Conservation (phyloP, 2,888 invertebrate genomes). For the Perdita meconis region DNA sequence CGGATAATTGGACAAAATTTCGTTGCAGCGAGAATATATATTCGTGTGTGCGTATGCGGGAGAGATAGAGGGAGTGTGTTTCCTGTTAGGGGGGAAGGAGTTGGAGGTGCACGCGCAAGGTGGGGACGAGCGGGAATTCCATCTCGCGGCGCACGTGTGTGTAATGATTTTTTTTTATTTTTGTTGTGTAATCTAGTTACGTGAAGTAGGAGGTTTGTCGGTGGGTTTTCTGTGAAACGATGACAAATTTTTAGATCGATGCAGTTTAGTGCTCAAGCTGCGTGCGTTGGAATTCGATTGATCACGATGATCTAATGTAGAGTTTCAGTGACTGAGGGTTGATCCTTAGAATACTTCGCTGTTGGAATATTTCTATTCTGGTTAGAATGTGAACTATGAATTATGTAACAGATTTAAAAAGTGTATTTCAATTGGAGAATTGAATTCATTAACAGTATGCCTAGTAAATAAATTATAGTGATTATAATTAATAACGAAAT, state of each 20-base stretch:
- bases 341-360: too few species aligned
- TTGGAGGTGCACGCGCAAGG: conserved; percentile 24
- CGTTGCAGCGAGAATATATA: conserved; percentile 39
- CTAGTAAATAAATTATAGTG: too few species aligned
- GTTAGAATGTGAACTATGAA: too few species aligned
- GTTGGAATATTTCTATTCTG: too few species aligned
- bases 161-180: conserved; percentile 38
- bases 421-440: too few species aligned
- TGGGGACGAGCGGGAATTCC: conserved; percentile 39
- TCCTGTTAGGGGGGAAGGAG: conserved; percentile 16
- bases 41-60: conserved; percentile 13
- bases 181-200: conserved; percentile 56
- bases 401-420: too few species aligned
- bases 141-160: conserved; percentile 47
- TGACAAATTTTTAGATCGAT: background rate
- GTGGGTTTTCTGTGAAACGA: conserved; percentile 42
- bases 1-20: conserved; percentile 59
- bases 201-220: conserved; percentile 52
- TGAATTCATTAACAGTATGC: too few species aligned
- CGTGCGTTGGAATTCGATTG: background rate
- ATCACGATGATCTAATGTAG: background rate
- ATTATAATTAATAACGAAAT: too few species aligned
- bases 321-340: too few species aligned
- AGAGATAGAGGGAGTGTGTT: background rate
- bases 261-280: background rate